Base-by-base conservation (phyloP, 2,113 vertebrate species). In the Dipodomys spectabilis region DNA sequence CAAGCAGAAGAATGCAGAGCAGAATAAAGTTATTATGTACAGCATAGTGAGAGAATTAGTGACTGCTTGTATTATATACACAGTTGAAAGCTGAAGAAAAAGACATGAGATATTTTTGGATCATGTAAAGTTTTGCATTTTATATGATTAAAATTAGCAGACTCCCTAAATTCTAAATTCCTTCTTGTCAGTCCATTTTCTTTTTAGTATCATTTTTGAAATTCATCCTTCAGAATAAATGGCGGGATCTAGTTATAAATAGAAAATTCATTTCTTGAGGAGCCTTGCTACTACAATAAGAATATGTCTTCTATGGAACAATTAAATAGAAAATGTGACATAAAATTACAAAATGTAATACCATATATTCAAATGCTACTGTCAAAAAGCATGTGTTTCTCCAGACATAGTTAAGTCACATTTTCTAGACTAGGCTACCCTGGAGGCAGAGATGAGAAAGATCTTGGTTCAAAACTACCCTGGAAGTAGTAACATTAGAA, bases 61-160 rank as follows among this genome's bases (percentile, higher is more conserved):
- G 86, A 74, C 15, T 92, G 9, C 16, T 78, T 86, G 4, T 78
- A 62, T 65, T 87, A 65, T 35, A 65, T 64, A 45, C 6, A 25
- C 49, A 65, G 90, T 90, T 82, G 60, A 94, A 74, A 9, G 45
- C n/a, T 83, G 77, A 57, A 57, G 53, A 16, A 57, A 53, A 57
- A 57, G 12, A 57, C 53, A 57, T 57, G 16, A 82, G 19, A 82
- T 86, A 62, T 86, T 86, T 90, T 86, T 74, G 23, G 95, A 86
- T 94, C 27, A 30, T 79, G 7, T 92, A 45, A 82, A 25, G 77
- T 82, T 68, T 32, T 82, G 90, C 73, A 0, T 80, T 93, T 96
- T 94, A 35, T 77, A 93, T 95, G 79, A 93, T 74, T 80, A 96
- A 81, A 92, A 97, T 57, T 57, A 57, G 53, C 53, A 84, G 0